phyloP scores from a whole-genome alignment of 2,797 vertebrate genomes.

The Chaunax sp. region DNA sequence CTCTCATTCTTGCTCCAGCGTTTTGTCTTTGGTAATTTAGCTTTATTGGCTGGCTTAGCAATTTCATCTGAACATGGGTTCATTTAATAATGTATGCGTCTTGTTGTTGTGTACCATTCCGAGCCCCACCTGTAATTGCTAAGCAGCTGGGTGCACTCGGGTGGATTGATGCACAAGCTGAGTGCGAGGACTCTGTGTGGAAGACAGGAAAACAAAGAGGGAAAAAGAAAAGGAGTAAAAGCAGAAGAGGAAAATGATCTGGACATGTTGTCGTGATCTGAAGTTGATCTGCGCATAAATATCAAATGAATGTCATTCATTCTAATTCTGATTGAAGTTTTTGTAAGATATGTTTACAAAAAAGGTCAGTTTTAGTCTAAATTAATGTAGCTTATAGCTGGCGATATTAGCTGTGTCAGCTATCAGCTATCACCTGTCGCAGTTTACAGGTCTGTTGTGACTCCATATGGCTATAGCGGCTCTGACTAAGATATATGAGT shows the following conservation, averaged over 20 bases:
- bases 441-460: too few species aligned
- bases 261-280: not conserved
- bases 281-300: not conserved
- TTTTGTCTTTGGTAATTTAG: constrained; percentile 80
- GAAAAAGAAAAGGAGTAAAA: not conserved
- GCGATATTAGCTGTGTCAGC: too few species aligned
- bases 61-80: constrained; percentile 75
- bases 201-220: not conserved
- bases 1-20: constrained; percentile 26
- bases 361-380: constrained; percentile 1
- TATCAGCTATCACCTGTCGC: too few species aligned
- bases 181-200: constrained; percentile 23
- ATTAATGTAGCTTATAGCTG: not conserved
- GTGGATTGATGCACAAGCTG: constrained; percentile 56
- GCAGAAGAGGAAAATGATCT: not conserved
- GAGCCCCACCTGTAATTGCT: constrained; percentile 72
- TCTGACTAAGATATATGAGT: too few species aligned
- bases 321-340: not conserved
- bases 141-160: constrained; percentile 64
- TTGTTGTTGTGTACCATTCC: constrained; percentile 50
- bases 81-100: constrained; percentile 78
- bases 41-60: constrained; percentile 78
- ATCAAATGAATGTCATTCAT: not conserved
- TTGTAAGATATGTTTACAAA: too few species aligned
- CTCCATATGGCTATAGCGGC: too few species aligned